phyloP scores from a whole-genome alignment of 2,888 invertebrate genomes.

The Drosophila lutescens region DNA sequence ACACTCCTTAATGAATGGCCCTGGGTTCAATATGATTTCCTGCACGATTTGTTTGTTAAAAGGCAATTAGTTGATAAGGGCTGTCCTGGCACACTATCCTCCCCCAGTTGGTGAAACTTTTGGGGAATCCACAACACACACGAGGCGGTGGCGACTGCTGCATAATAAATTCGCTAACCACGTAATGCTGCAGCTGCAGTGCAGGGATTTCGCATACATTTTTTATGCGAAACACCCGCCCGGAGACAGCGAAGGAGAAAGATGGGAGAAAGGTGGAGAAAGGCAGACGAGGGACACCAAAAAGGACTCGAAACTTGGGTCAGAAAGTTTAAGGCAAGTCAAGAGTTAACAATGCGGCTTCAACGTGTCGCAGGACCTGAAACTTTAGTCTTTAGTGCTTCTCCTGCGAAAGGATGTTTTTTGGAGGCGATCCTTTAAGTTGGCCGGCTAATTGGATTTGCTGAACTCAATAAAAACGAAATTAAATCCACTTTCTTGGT shows the following conservation, averaged over 20 bases:
- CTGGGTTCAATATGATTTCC: constrained; percentile 77
- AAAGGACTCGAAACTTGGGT: constrained; percentile 56
- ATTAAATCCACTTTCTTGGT: constrained; percentile 73
- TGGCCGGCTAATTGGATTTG: constrained; percentile 76
- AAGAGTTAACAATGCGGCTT: constrained; percentile 80
- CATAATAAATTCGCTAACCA: constrained; percentile 84
- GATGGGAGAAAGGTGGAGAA: not conserved
- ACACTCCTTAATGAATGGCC: constrained; percentile 66
- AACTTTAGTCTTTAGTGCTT: constrained; percentile 19
- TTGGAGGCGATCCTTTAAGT: constrained; percentile 57
- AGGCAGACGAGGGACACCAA: constrained; percentile 20
- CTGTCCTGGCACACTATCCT: constrained; percentile 18
- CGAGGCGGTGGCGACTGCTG: constrained; percentile 69
- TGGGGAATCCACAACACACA: constrained; percentile 24
- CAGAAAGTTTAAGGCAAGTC: constrained; percentile 80
- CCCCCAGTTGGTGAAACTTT: constrained; percentile 5
- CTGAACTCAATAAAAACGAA: constrained; percentile 75
- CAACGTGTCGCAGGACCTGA: constrained; percentile 71
- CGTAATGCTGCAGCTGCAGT: constrained; percentile 83
- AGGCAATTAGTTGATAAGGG: constrained; percentile 72
- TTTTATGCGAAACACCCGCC: constrained; percentile 78
- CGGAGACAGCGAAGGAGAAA: constrained; percentile 33
- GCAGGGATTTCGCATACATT: constrained; percentile 80
- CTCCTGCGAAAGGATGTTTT: not conserved
- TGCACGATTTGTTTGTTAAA: constrained; percentile 81